phyloP scores from a whole-genome alignment of 2,888 invertebrate genomes.

The Iphiclides podalirius region DNA sequence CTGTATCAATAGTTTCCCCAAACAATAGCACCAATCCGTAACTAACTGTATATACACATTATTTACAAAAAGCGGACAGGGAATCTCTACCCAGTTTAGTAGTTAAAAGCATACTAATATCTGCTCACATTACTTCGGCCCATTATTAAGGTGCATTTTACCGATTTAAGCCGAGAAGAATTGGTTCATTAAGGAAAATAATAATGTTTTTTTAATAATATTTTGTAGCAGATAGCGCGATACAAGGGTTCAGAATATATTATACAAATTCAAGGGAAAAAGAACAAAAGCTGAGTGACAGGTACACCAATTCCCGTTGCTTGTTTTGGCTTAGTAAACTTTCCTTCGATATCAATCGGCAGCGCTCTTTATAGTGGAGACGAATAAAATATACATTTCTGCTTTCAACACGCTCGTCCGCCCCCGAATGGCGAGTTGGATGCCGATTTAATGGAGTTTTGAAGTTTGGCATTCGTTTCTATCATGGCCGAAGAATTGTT shows the following conservation, averaged over 20 bases:
- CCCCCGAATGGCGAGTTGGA: slow-evolving; percentile 65
- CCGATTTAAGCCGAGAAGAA: too few relatives aligned
- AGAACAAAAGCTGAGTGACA: slow-evolving; percentile 73
- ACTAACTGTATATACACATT: too few relatives aligned
- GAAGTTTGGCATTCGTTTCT: slow-evolving; percentile 71
- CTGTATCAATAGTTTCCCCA: too few relatives aligned
- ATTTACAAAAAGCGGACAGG: too few relatives aligned
- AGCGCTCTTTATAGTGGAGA: slow-evolving; percentile 60
- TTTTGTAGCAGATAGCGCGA: slow-evolving; percentile 63
- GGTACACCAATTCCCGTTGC: slow-evolving; percentile 74
- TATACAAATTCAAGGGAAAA: slow-evolving; percentile 79
- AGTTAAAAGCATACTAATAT: too few relatives aligned
- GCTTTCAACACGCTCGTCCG: slow-evolving; percentile 56
- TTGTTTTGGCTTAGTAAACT: slow-evolving; percentile 71
- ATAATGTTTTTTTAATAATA: too few relatives aligned
- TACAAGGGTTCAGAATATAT: slow-evolving; percentile 71
- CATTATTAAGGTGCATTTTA: too few relatives aligned
- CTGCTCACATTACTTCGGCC: too few relatives aligned
- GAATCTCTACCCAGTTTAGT: too few relatives aligned
- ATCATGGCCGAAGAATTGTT: slow-evolving; percentile 65
- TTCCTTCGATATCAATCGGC: slow-evolving; percentile 71
- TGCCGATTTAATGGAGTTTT: slow-evolving; percentile 69
- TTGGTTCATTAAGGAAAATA: too few relatives aligned
- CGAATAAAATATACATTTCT: slow-evolving; percentile 75
- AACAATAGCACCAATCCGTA: too few relatives aligned